Percentiles rank a stretch among this genome's conserved stretches.
These are phyloP conservation scores for Oryctes rhinoceros DNA, from an alignment of 1,140 invertebrate species.

Conservation along the genomic window DNA sequence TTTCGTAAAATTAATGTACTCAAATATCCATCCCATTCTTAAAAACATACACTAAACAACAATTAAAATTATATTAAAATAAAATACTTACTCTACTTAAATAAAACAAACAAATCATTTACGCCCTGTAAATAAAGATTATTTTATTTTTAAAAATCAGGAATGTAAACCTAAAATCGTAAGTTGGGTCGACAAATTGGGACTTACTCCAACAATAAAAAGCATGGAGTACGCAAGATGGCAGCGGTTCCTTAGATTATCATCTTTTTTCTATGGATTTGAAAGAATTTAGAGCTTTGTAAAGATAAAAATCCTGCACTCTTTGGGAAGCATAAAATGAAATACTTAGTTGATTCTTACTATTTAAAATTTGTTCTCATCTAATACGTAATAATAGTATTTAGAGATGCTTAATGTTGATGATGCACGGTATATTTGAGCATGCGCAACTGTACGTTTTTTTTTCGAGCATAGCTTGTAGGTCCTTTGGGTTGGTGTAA, in stretches of 20 bases:
- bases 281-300: conserved; percentile 23
- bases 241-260: conserved; percentile 46
- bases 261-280: neutral
- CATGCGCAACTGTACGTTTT: neutral
- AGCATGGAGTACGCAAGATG: conserved; percentile 50
- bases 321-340: too few species aligned
- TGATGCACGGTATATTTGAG: conserved; percentile 23
- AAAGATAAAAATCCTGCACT: conserved; percentile 7
- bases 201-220: too few species aligned
- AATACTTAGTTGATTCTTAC: neutral
- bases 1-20: too few species aligned
- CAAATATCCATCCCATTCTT: too few species aligned
- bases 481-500: too few species aligned
- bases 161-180: too few species aligned
- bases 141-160: neutral
- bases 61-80: too few species aligned
- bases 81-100: too few species aligned
- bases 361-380: neutral
- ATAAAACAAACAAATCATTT: too few species aligned
- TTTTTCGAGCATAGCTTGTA: too few species aligned
- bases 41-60: too few species aligned
- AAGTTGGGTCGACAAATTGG: neutral
- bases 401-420: neutral
- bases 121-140: neutral
- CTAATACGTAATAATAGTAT: neutral